These are phyloP conservation scores for Corticium candelabrum DNA, from an alignment of 37 sponge, comb jelly and placozoan species.

Conservation along the genomic window DNA sequence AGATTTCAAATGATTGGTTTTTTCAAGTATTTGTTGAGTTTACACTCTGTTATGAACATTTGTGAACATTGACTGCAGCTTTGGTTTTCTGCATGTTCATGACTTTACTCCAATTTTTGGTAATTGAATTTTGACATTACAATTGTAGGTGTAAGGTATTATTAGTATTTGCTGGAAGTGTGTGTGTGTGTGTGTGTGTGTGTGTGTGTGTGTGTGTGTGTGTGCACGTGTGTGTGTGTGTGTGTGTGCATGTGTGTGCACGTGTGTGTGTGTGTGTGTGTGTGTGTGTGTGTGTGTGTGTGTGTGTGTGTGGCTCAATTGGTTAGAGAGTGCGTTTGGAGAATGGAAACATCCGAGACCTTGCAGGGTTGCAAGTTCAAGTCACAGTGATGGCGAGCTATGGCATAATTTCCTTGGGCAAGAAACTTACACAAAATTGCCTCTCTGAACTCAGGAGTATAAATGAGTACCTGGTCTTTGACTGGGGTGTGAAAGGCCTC, in stretches of 20 bases:
- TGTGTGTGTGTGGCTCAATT: too few relatives aligned
- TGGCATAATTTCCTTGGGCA: too few relatives aligned
- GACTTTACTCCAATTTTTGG: background rate
- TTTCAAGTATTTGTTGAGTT: background rate
- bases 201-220: slow-evolving; percentile 8
- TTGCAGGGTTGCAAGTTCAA: too few relatives aligned
- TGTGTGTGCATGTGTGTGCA: background rate
- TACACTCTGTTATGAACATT: background rate
- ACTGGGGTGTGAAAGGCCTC: too few relatives aligned
- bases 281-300: background rate
- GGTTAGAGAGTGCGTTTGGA: too few relatives aligned
- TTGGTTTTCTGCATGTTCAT: background rate
- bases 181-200: background rate
- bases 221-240: slow-evolving; percentile 7
- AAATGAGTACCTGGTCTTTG: too few relatives aligned
- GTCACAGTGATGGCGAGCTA: too few relatives aligned
- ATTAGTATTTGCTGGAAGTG: background rate
- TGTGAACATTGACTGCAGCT: background rate
- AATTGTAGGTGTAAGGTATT: background rate
- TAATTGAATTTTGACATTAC: too few relatives aligned
- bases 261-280: background rate
- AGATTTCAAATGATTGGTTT: background rate
- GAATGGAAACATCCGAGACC: too few relatives aligned
- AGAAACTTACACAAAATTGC: too few relatives aligned
- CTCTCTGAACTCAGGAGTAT: too few relatives aligned